Evolutionary conservation across 1,140 invertebrate genomes (phyloP), one percentile per base, ranked within the genome.

Genomic region (Tetranychus urticae): DNA sequence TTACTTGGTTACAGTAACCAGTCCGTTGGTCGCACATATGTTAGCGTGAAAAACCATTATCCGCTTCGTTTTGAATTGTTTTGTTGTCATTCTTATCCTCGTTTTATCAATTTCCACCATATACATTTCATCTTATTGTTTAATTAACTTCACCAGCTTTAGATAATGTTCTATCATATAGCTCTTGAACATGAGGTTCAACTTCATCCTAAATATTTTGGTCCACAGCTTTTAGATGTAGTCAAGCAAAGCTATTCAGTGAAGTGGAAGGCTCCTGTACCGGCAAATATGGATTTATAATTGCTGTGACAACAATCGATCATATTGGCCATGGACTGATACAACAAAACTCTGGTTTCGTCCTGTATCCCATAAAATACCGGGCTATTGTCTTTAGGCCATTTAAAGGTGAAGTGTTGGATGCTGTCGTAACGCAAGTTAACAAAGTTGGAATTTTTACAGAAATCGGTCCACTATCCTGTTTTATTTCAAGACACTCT

Each of bases 201-300:
- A 3, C 76, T 99, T 36, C 96, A 99, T 78, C 96, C 96, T 0
- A 80, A 89, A 68, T 98, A 99, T 74, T 99, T 99, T 77, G 96
- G 96, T 0, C 90, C 93, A 13, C 90, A 97, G 73, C 75, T 99
- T 56, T 73, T 97, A 63, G 93, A 98, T 70, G 97, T 89, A 42
- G 94, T 99, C 0, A 96, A 93, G 75, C 88, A 92, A 69, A 97
- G 73, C 73, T 99, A 7, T 97, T 97, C 70, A 90, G 88, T 45
- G 96, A 99, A 80, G 94, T 99, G 1, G 96, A 99, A 79, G 96
- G 96, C 61, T 98, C 93, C 0, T 98, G 94, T 74, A 96, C 88
- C 14, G 96, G 96, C 75, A 98, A 97, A 73, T 93, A 98, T 81
- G 96, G 96, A 10, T 99, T 98, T 76, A 92, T 99, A 1, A 94